phyloP scores from a whole-genome alignment of 2,888 invertebrate species.

The Cosmia pyralina region DNA sequence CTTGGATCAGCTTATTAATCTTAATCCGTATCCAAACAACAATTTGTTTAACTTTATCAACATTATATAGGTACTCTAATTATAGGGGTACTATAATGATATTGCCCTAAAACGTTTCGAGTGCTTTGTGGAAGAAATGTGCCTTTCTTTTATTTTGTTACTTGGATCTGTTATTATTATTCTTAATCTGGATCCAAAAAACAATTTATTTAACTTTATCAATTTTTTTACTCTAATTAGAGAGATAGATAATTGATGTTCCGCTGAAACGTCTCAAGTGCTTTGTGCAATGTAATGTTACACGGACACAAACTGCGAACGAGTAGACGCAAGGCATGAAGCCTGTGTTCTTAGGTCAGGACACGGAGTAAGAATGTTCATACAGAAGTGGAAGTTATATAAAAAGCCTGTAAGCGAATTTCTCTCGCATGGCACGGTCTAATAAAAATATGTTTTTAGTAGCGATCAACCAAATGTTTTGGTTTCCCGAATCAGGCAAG shows the following conservation, averaged over 20 bases:
- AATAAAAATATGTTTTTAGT: conserved; percentile 45
- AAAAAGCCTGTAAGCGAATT: conserved; percentile 24
- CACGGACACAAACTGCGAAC: not conserved
- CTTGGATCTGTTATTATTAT: not conserved
- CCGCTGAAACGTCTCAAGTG: not conserved
- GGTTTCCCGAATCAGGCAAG: conserved; percentile 41
- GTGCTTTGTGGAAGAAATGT: not conserved
- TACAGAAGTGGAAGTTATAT: not conserved
- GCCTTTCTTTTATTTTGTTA: not conserved
- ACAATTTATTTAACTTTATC: not conserved
- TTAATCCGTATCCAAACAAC: too few species aligned
- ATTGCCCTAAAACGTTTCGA: not conserved
- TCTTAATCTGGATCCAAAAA: not conserved
- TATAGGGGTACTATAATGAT: not conserved
- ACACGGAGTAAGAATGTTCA: not conserved
- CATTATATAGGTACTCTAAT: not conserved
- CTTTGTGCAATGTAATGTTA: not conserved
- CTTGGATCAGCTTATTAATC: too few species aligned
- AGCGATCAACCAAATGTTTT: conserved; percentile 41
- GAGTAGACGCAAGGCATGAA: too few species aligned
- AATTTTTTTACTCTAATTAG: not conserved
- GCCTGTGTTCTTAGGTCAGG: not conserved
- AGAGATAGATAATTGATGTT: not conserved
- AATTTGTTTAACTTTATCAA: not conserved
- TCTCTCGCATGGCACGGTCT: conserved; percentile 1